These are phyloP conservation scores for Passer montanus DNA, from an alignment of 2,113 vertebrate species.

Conservation along the genomic window DNA sequence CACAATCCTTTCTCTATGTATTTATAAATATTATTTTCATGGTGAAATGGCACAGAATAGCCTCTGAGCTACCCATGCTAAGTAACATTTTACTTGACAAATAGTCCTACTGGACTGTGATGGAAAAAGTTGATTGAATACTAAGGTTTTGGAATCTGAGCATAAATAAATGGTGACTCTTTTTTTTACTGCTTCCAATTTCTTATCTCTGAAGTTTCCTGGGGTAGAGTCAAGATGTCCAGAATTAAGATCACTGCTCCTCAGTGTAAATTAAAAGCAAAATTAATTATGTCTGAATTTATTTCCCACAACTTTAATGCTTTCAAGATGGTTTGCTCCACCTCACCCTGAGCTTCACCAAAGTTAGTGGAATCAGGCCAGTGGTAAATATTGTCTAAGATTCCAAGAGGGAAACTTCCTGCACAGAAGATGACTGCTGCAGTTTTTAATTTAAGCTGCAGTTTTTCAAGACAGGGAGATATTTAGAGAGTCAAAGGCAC, in stretches of 20 bases:
- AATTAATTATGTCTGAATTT: constrained; percentile 14
- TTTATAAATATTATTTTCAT: background rate
- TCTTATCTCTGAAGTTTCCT: constrained; percentile 52
- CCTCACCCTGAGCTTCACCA: background rate
- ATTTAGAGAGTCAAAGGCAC: constrained; percentile 59
- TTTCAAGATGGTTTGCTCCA: constrained; percentile 63
- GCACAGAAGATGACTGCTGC: constrained; percentile 53
- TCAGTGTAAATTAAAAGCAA: constrained; percentile 35
- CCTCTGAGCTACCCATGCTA: background rate
- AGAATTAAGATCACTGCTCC: background rate
- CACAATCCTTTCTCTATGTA: no score
- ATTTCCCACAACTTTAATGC: constrained; percentile 54
- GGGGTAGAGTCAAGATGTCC: background rate
- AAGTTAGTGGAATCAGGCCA: constrained; percentile 33
- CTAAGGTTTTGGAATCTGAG: background rate
- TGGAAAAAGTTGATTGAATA: background rate
- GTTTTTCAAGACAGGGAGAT: constrained; percentile 50
- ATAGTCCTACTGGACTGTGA: background rate
- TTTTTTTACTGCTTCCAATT: background rate
- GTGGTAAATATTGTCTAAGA: constrained; percentile 29
- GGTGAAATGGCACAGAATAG: background rate
- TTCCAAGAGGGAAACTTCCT: constrained; percentile 52
- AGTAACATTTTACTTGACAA: background rate
- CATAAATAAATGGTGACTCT: background rate
- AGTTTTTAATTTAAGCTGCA: constrained; percentile 70